Base-by-base conservation (phyloP, 2,113 vertebrate genomes). In the mouse (Mus musculus) region DNA sequence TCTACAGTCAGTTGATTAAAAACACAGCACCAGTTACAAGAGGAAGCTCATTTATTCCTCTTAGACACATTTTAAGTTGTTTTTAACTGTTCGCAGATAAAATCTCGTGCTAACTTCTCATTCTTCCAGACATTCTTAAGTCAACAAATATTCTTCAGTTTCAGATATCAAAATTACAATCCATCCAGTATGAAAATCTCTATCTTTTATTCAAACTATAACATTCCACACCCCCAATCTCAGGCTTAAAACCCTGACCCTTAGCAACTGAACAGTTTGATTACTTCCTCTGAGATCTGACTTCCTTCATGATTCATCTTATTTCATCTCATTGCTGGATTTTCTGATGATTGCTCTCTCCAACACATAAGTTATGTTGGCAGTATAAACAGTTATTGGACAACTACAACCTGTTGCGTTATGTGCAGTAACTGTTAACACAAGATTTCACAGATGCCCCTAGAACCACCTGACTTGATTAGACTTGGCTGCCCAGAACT, bases 141-240 rank as follows among this genome's bases (percentile, higher is more conserved):
- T 90, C 39, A 95, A 76, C 61, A 90, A 95, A 56, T 94, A 73
- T 56, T 82, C 67, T 96, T n/a, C 67, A 67, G n/a, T 88, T 88
- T 90, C 28, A 93, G 17, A 76, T 93, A 84, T 72, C 42, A 88
- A 88, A 89, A 85, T 78, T 85, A 0, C 20, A 90, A 72, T 72
- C 13, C 13, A 88, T 26, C 39, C 56, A 78, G 10, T 61, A 61
- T 81, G 17, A 59, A 76, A 28, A 42, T 88, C 81, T 86, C 42
- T 42, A n/a, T 61, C 17, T 89, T 17, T 39, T 16, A 76, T 91
- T 82, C 28, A 84, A 59, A 30, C 30, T 88, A 33, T 85, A 67
- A 61, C 46, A 78, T 91, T 72, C 3, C 2, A 10, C 8, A 71
- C 36, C 10, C 28, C 11, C n/a, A 12, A 36, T 5, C 2, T 88